A percentile compares a stretch with the other conserved stretches of the same genome.
Evolutionary conservation across 2,797 vertebrate genomes (phyloP).

Genomic region (Nannoperca obscura): DNA sequence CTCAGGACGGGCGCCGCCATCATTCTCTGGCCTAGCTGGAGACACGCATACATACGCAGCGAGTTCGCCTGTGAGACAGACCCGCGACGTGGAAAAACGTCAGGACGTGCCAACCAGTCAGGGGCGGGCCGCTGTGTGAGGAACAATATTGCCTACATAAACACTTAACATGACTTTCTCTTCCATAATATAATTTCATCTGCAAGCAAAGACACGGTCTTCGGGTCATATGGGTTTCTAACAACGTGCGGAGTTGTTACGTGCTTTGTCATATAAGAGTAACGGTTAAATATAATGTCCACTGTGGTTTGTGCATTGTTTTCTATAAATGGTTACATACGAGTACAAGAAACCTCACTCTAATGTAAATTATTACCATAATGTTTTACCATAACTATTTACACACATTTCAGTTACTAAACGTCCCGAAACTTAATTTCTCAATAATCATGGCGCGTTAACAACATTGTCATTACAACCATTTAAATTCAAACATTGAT

Average conservation of each 20-base stretch:
- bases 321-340: neutral
- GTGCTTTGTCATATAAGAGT: neutral
- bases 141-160: neutral
- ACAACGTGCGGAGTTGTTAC: no score
- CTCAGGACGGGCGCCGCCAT: conserved; percentile 99
- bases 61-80: conserved; percentile 71
- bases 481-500: neutral
- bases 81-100: conserved; percentile 76
- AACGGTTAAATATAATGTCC: neutral
- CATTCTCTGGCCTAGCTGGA: conserved; percentile 89
- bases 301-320: neutral
- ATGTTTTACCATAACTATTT: neutral
- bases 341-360: neutral
- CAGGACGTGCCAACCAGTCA: conserved; percentile 62
- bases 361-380: neutral
- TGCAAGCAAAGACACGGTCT: neutral
- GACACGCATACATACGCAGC: conserved; percentile 85
- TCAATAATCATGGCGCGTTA: neutral
- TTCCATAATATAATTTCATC: no score
- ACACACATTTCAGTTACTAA: neutral
- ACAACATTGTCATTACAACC: neutral
- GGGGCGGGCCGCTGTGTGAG: conserved; percentile 70
- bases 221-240: neutral
- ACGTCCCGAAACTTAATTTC: neutral
- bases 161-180: neutral